Base-by-base conservation (phyloP, 2,888 invertebrate species). In the Cancer borealis region DNA sequence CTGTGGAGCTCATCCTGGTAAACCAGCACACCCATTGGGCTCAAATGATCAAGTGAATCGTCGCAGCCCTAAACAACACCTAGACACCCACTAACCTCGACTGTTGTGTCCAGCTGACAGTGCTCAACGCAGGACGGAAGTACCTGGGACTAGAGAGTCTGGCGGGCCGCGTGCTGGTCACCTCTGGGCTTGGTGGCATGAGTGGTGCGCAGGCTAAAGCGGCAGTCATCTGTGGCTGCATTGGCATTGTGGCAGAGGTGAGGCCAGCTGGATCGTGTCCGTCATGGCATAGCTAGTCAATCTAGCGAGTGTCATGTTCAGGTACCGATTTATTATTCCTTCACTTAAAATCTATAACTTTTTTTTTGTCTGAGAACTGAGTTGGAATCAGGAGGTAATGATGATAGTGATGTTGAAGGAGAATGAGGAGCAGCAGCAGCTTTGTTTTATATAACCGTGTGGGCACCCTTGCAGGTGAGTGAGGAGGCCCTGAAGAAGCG, bases 181-280 rank as follows among this genome's bases (percentile, higher is more conserved):
- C 97, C 0, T 97, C 97, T 1, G 97, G 97, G 0, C 96, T 97
- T 4, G 97, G 97, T 14, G 97, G 97, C 17, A 97, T 97, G 97
- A 97, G 97, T 96, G 97, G 97, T 1, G 97, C 97, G 0, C 97
- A 97, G 96, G 97, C 97, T 3, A 97, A 97, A 96, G 97, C 97
- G 0, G 97, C 97, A 2, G 97, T 97, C 73, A 97, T 97, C 94
- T 97, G 97, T 95, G 97, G 97, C 0, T 97, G 97, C 96, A 96
- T 97, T 45, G 97, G 97, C 54, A 97, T 97, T 8, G 97, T 97
- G 92, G 97, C 97, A 17, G 97, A 97, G 96, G 96, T 96, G 6
- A 96, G 73, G 26, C 4, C 26, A 8, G 73, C 73, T 73, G 73
- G n/a, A 73, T 73, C 73, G 6, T 73, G 73, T 26, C 73, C n/a